phyloP scores from a whole-genome alignment of 2,797 vertebrate species.

The Botia almorhae region DNA sequence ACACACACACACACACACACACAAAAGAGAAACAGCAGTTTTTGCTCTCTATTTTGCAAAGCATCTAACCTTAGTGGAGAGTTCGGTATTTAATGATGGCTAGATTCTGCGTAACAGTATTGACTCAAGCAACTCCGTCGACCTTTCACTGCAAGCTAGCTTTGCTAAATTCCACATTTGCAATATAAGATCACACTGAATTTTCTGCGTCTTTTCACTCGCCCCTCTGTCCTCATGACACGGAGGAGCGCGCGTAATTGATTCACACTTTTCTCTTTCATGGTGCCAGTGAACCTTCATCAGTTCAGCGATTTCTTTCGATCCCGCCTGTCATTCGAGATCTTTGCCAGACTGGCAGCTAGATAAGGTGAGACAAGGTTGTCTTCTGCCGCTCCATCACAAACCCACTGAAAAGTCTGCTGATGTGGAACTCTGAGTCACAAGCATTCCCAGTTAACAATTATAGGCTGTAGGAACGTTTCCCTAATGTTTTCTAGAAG shows the following conservation, averaged over 20 bases:
- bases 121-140: constrained; percentile 71
- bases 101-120: constrained; percentile 44
- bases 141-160: constrained; percentile 65
- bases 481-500: too few species aligned
- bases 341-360: constrained; percentile 74
- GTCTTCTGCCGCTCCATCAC: constrained; percentile 75
- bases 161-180: constrained; percentile 61
- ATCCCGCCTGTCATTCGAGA: constrained; percentile 72
- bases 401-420: constrained; percentile 62
- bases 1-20: constrained; percentile 1
- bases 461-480: too few species aligned
- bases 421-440: constrained; percentile 13
- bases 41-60: constrained; percentile 26
- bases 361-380: constrained; percentile 74
- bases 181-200: constrained; percentile 66
- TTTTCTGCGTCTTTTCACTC: constrained; percentile 50
- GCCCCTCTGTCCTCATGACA: constrained; percentile 49
- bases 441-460: background rate
- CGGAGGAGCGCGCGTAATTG: constrained; percentile 58
- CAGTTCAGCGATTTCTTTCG: constrained; percentile 71
- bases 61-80: constrained; percentile 33
- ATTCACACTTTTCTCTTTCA: constrained; percentile 73
- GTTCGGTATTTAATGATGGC: constrained; percentile 29
- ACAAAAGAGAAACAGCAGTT: constrained; percentile 32
- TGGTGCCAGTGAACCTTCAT: constrained; percentile 66